Conservation (phyloP, 2,113 vertebrate genomes). For the Tyrannus savana region DNA sequence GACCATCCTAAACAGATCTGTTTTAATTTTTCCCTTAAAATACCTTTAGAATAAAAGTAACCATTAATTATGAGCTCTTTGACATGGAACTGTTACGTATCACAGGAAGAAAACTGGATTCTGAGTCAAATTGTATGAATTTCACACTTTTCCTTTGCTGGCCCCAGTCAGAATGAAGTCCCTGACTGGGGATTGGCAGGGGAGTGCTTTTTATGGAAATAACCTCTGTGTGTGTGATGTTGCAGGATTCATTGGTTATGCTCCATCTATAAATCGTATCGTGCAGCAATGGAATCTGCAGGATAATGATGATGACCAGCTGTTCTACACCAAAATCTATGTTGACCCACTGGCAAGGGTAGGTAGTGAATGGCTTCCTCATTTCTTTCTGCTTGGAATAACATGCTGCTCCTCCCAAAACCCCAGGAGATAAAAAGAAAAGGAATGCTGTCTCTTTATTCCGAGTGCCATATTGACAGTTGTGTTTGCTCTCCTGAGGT, state of each 20-base stretch:
- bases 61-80: not conserved
- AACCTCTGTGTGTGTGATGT: not conserved
- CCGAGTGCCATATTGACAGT: not conserved
- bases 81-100: not conserved
- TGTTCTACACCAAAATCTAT: conserved; percentile 97
- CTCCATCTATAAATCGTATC: conserved; percentile 82
- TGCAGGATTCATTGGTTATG: conserved; percentile 94
- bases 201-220: conserved; percentile 4
- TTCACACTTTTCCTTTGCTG: not conserved
- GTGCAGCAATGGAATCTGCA: conserved; percentile 93
- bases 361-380: conserved; percentile 32
- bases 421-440: not conserved
- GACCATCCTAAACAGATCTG: not conserved
- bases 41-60: not conserved
- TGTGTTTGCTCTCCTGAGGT: not conserved
- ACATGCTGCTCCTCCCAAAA: not conserved
- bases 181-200: not conserved
- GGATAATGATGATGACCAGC: conserved; percentile 97
- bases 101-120: not conserved
- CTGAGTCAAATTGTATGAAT: not conserved
- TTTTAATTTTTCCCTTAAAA: not conserved
- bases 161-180: not conserved
- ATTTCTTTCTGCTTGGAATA: conserved; percentile 13
- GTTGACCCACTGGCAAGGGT: conserved; percentile 87
- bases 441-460: not conserved